Evolutionary conservation across 1,140 invertebrate genomes (phyloP).

Genomic region (Drosophila parabipectinata): DNA sequence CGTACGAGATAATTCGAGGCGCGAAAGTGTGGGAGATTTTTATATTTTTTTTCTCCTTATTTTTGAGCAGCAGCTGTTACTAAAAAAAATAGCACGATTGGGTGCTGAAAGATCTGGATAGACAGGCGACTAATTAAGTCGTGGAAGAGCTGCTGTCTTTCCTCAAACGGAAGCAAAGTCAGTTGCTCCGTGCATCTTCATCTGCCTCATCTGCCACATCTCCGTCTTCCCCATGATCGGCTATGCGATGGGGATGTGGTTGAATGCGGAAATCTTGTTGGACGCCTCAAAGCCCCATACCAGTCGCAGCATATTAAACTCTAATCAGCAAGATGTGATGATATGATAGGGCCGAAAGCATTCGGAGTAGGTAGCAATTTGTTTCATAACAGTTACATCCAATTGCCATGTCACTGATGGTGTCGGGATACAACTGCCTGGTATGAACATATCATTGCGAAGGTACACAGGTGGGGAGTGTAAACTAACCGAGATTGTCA

Average conservation of each 20-base stretch:
- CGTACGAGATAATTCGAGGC: slow-evolving; percentile 32
- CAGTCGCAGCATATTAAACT: slow-evolving; percentile 61
- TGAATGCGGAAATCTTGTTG: slow-evolving; percentile 70
- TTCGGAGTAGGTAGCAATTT: slow-evolving; percentile 60
- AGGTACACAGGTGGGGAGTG: slow-evolving; percentile 41
- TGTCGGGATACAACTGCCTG: slow-evolving; percentile 38
- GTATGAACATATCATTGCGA: slow-evolving; percentile 20
- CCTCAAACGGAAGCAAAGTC: slow-evolving; percentile 56
- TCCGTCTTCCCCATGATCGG: slow-evolving; percentile 45
- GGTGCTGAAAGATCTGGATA: slow-evolving; percentile 52
- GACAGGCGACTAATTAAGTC: slow-evolving; percentile 64
- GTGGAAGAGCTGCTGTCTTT: slow-evolving; percentile 26
- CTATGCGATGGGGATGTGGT: slow-evolving; percentile 40
- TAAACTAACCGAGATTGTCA: slow-evolving; percentile 20
- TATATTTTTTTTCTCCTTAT: slow-evolving; percentile 9
- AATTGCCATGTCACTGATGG: slow-evolving; percentile 55
- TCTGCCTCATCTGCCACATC: slow-evolving; percentile 3
- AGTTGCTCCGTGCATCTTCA: slow-evolving; percentile 26
- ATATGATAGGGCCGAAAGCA: slow-evolving; percentile 55
- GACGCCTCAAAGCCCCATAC: slow-evolving; percentile 39
- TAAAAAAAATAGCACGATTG: slow-evolving; percentile 16
- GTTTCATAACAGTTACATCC: slow-evolving; percentile 68
- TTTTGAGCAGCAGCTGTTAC: slow-evolving; percentile 53
- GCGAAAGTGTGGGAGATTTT: slow-evolving; percentile 70
- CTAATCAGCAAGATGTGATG: slow-evolving; percentile 70